A percentile compares a stretch with the other conserved stretches of the same genome.
These are phyloP conservation scores for Micrasema minimum DNA, from an alignment of 1,140 invertebrate species.

Conservation along the genomic window DNA sequence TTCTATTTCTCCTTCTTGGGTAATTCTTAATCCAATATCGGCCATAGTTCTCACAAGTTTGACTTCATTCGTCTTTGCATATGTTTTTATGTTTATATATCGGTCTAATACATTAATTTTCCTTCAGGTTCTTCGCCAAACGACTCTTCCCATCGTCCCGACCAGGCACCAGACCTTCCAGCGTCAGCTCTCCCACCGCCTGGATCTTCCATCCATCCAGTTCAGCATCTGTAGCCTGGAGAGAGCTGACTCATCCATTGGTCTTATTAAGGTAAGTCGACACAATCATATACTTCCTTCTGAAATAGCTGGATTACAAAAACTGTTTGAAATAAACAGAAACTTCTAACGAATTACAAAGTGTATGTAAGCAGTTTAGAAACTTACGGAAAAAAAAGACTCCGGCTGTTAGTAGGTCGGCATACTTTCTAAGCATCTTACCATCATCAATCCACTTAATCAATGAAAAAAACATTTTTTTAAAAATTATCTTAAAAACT, in stretches of 20 bases:
- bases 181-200: constrained; percentile 78
- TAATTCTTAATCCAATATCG: too few relatives aligned
- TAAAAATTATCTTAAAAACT: too few relatives aligned
- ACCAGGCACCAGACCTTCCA: constrained; percentile 83
- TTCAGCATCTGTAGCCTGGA: constrained; percentile 80
- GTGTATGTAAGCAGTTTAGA: neutral
- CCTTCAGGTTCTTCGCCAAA: constrained; percentile 76
- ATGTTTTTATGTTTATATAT: too few relatives aligned
- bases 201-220: constrained; percentile 79
- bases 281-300: neutral
- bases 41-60: too few relatives aligned
- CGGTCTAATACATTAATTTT: neutral
- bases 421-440: neutral
- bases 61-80: too few relatives aligned
- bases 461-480: neutral
- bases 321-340: neutral
- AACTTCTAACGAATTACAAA: neutral
- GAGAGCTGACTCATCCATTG: constrained; percentile 73
- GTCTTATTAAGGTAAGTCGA: constrained; percentile 73
- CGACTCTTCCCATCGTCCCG: constrained; percentile 82
- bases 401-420: neutral
- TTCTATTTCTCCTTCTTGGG: too few relatives aligned
- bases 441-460: neutral
- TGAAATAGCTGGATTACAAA: neutral
- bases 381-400: neutral